These are phyloP conservation scores for Apamea sordens DNA, from an alignment of 2,888 invertebrate species.

Conservation along the genomic window DNA sequence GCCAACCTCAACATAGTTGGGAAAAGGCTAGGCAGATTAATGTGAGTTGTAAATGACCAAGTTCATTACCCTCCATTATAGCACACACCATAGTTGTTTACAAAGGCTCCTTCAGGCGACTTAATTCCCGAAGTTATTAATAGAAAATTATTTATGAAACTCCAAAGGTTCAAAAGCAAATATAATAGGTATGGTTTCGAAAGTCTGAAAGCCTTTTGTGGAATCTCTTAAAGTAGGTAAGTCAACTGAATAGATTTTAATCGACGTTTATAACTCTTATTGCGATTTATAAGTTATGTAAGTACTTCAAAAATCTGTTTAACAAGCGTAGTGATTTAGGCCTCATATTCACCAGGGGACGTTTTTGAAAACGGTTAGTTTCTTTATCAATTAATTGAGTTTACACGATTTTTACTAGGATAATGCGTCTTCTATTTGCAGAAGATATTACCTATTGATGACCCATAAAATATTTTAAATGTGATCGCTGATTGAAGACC, in stretches of 20 bases:
- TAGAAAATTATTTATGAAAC: slow-evolving; percentile 17
- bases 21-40: too few species aligned
- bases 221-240: neutral
- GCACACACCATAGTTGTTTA: too few species aligned
- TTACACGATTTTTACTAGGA: neutral
- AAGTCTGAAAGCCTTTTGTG: neutral
- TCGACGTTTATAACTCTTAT: neutral
- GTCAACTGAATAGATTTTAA: slow-evolving; percentile 1
- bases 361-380: neutral
- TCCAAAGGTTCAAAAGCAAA: neutral
- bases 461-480: neutral
- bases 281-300: neutral
- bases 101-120: neutral
- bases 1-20: too few species aligned
- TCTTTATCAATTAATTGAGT: neutral
- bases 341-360: neutral
- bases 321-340: neutral
- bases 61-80: neutral
- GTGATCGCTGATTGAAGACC: neutral
- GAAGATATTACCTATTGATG: neutral
- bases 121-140: neutral
- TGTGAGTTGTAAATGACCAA: neutral
- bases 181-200: neutral
- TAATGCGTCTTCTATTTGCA: neutral
- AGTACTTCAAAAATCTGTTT: neutral